Evolutionary conservation across 2,113 vertebrate genomes (phyloP), one percentile per base, ranked within the genome.

Genomic region (Etheostoma spectabile): DNA sequence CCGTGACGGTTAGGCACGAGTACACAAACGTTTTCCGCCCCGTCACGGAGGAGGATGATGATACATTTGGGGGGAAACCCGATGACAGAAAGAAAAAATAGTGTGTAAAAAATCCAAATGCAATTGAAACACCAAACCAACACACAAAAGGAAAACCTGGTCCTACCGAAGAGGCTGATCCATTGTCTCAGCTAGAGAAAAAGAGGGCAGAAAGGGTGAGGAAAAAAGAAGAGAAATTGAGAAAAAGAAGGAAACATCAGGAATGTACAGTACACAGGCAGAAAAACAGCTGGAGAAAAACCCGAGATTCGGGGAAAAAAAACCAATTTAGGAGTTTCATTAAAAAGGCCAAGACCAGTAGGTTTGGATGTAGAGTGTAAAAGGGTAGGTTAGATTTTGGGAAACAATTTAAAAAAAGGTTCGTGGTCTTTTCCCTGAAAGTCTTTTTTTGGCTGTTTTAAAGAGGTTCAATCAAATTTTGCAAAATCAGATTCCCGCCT

Each of bases 161-260:
- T 96, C 96, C 96, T 99, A 98, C 97, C 97, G 95, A 95, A 96
- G 95, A 95, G 96, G 96, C 93, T 95, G 96, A 94, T 98, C 97
- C 96, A 98, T 87, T 92, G 96, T 95, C 86, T 97, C 96, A 95
- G 95, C 97, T 95, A 96, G 95, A 90, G 90, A 88, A 88, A 80
- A 86, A 73, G 82, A 88, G 83, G 86, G 86, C 38, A 86, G 30
- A 89, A 79, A 88, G 33, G n/a, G 60, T 30, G 55, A 66, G 77
- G 33, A 69, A 78, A 57, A 56, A 56, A 77, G 8, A 7, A 24
- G 48, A 88, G 55, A 80, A 77, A 86, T 52, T 83, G 27, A 89
- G 76, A 82, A 52, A 85, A 78, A 86, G 80, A 63, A 8, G 74
- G 82, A 91, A 73, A 76, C 38, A 65, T 75, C 42, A 68, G 82